Evolutionary conservation across 2,797 vertebrate genomes (phyloP), one percentile per base, ranked within the genome.

Genomic region (Myioborus miniatus): DNA sequence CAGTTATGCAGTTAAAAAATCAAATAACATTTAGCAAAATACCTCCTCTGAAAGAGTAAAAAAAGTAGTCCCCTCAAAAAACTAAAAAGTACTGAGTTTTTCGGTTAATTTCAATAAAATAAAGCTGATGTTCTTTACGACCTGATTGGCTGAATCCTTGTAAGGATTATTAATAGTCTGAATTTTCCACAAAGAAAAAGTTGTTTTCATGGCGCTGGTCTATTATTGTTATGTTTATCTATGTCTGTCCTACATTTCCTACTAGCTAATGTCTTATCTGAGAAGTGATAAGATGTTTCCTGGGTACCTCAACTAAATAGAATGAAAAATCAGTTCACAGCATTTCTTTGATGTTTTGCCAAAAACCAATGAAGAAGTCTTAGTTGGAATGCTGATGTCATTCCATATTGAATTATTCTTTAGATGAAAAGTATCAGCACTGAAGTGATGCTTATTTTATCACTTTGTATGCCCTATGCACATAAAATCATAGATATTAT

Each of bases 321-420:
- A 85, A 55, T 14, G 47, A 90, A 93, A 87, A 92, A 81, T 78
- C 15, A 36, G 15, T 90, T 92, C 72, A 46, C n/a, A 78, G 24
- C 1, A 26, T 89, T 85, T 92, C 85, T 95, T 91, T 96, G 65
- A 93, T 92, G 50, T 86, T 89, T 94, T 88, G 52, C 63, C 52
- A 83, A 67, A 91, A 89, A 72, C 4, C 39, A 59, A 19, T 67
- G 63, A 91, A 92, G 36, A 87, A 74, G 17, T 62, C 56, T 37
- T 49, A 62, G 56, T 58, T 67, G 55, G 55, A 89, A 88, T 49
- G 52, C 55, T 92, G 82, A 83, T 86, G 22, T 86, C 44, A 55
- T 90, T 93, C 59, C 44, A 52, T 76, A 72, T 47, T 36, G 70
- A 93, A 76, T 90, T 86, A 79, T 86, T 86, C 76, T 75, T 95